Conservation (phyloP, 2,888 invertebrate species). For the Drosophila lutescens region DNA sequence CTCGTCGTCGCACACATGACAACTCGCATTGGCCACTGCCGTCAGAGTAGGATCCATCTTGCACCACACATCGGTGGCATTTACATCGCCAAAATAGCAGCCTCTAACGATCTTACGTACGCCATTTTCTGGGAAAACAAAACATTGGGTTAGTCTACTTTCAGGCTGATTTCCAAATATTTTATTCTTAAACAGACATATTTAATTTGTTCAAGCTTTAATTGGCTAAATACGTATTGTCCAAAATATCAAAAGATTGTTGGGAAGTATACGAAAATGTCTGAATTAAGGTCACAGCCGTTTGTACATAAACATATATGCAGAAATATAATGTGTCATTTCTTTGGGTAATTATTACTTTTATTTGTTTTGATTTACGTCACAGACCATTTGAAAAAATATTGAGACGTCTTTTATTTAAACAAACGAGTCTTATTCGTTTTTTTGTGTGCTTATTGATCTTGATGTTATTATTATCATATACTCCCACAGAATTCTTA, state of each 20-base stretch:
- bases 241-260: constrained; percentile 1
- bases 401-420: too few relatives aligned
- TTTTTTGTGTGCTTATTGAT: too few relatives aligned
- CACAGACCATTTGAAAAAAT: constrained; percentile 2
- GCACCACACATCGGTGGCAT: constrained; percentile 76
- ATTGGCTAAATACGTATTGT: constrained; percentile 5
- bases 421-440: too few relatives aligned
- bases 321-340: neutral
- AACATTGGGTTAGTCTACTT: constrained; percentile 57
- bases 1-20: constrained; percentile 75
- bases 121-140: constrained; percentile 65
- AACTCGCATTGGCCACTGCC: constrained; percentile 65
- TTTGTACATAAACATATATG: neutral
- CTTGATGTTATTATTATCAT: too few relatives aligned
- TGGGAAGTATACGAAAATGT: constrained; percentile 7
- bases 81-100: constrained; percentile 80
- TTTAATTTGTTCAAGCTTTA: neutral
- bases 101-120: constrained; percentile 71
- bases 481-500: too few relatives aligned
- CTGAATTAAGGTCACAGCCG: constrained; percentile 36
- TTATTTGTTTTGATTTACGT: constrained; percentile 22
- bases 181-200: neutral
- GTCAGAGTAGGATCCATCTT: constrained; percentile 72
- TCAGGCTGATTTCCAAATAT: constrained; percentile 40
- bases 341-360: neutral